Conservation (phyloP, 2,113 vertebrate genomes). For the Nesogale talazaci region DNA sequence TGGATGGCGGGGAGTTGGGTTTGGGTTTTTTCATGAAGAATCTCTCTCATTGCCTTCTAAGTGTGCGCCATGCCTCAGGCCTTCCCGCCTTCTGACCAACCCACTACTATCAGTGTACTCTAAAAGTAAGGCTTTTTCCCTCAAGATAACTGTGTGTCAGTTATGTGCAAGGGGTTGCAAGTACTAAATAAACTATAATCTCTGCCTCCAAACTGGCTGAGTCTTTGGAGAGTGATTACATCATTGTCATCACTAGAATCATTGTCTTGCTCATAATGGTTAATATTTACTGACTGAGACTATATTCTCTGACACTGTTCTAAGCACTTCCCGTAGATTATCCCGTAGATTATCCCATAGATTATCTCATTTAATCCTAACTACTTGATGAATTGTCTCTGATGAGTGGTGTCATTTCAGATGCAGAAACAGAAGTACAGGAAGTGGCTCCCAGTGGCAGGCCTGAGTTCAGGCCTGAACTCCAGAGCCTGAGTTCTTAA, state of each 20-base stretch:
- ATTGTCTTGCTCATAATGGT: neutral
- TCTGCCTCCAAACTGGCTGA: neutral
- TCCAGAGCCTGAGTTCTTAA: constrained; percentile 7
- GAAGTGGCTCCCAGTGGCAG: neutral
- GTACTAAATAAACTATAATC: neutral
- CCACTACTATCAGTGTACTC: neutral
- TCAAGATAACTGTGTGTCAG: neutral
- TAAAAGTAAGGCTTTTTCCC: neutral
- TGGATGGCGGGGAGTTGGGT: neutral
- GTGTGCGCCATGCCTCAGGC: neutral
- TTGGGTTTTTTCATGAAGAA: neutral
- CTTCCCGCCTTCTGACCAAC: constrained; percentile 6
- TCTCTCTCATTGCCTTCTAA: neutral
- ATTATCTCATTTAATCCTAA: constrained; percentile 21
- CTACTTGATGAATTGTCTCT: constrained; percentile 15
- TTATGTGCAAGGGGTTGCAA: neutral
- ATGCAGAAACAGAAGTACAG: neutral
- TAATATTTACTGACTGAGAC: neutral
- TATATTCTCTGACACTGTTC: neutral
- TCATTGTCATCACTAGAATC: neutral
- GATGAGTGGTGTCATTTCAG: neutral
- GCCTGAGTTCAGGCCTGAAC: too few relatives aligned
- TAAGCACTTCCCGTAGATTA: neutral
- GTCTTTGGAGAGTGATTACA: neutral
- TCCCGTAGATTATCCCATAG: neutral